A percentile compares a stretch with the other conserved stretches of the same genome.
phyloP scores from a whole-genome alignment of 2,888 invertebrate genomes.

The Dasysyrphus tricinctus region DNA sequence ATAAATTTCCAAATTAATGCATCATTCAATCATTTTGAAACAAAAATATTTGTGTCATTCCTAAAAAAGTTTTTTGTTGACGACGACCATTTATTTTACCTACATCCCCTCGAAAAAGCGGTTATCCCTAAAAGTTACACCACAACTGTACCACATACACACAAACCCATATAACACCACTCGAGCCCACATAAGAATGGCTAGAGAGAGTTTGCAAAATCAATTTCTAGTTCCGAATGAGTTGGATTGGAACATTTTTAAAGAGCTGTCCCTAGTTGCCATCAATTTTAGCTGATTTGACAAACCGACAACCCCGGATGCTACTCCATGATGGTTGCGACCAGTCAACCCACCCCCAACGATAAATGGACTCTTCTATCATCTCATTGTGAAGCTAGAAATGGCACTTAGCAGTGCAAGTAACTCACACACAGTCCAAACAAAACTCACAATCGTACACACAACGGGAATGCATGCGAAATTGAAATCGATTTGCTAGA shows the following conservation, averaged over 20 bases:
- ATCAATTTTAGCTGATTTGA: constrained; percentile 73
- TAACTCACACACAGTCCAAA: constrained; percentile 16
- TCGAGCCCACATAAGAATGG: not conserved
- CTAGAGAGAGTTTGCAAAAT: constrained; percentile 65
- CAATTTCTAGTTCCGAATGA: constrained; percentile 45
- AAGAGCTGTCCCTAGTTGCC: constrained; percentile 50
- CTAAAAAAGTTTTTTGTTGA: constrained; percentile 50
- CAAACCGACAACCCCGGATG: constrained; percentile 54
- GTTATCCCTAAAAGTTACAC: constrained; percentile 54
- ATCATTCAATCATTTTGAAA: constrained; percentile 62
- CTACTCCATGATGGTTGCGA: not conserved
- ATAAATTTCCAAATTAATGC: constrained; percentile 53
- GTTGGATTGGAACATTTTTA: constrained; percentile 41
- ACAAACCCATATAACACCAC: not conserved
- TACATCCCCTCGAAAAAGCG: constrained; percentile 29
- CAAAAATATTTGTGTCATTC: constrained; percentile 36
- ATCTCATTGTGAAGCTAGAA: constrained; percentile 52
- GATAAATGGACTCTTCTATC: constrained; percentile 42
- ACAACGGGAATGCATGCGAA: constrained; percentile 11
- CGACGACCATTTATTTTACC: constrained; percentile 45
- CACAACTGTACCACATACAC: constrained; percentile 34
- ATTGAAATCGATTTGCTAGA: constrained; percentile 65
- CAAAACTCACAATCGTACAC: not conserved
- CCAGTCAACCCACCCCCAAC: not conserved
- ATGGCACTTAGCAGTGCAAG: constrained; percentile 43